Evolutionary conservation across 2,113 vertebrate genomes (phyloP).

Genomic region (Hystrix cristata): DNA sequence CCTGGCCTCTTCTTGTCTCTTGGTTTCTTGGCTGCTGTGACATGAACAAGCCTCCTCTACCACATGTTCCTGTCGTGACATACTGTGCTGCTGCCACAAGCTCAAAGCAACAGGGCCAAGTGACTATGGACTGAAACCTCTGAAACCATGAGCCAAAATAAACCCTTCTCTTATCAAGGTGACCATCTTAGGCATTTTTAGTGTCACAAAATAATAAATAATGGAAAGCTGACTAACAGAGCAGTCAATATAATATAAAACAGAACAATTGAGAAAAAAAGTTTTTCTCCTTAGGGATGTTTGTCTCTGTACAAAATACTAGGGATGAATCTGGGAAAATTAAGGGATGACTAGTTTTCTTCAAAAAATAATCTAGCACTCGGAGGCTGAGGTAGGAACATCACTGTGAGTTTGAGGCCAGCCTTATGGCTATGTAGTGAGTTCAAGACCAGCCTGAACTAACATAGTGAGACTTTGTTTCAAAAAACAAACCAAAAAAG

Average conservation of each 20-base stretch:
- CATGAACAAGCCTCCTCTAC: not conserved
- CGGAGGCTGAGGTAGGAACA: not conserved
- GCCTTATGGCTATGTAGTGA: not conserved
- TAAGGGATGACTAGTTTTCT: not conserved
- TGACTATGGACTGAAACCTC: not conserved
- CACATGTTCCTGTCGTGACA: not conserved
- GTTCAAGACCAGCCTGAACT: not conserved
- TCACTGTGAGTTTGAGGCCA: not conserved
- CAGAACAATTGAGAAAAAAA: not conserved
- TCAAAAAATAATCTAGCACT: not conserved
- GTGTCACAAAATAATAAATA: not conserved
- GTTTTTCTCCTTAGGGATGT: slow-evolving; percentile 1
- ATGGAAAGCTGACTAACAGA: not conserved
- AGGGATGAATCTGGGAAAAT: not conserved
- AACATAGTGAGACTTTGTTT: not conserved
- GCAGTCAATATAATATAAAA: not conserved
- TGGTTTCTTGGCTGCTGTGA: not conserved
- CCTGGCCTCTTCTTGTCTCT: not conserved
- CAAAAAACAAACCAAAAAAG: not conserved
- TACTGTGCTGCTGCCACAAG: not conserved
- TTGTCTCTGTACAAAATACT: slow-evolving; percentile 22
- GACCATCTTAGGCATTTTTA: not conserved
- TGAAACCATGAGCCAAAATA: not conserved
- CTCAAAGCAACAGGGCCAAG: not conserved
- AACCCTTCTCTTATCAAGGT: not conserved